These are phyloP conservation scores for Synergus japonicus DNA, from an alignment of 2,888 invertebrate species.

Conservation along the genomic window DNA sequence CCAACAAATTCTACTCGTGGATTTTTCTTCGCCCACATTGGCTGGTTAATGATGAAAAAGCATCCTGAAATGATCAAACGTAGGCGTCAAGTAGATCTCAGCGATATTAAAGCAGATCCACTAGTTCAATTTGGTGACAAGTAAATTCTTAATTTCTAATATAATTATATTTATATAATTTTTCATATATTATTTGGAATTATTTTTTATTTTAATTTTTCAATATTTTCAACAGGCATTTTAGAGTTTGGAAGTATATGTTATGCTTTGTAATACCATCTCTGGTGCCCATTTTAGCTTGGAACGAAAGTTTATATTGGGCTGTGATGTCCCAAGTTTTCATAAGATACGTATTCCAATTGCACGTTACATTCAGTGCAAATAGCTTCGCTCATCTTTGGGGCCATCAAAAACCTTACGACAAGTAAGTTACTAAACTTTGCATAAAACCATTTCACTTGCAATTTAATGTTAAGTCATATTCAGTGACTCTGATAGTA, in stretches of 20 bases:
- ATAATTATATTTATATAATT: background rate
- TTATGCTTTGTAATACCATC: conserved; percentile 81
- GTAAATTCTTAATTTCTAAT: conserved; percentile 74
- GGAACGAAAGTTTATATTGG: conserved; percentile 79
- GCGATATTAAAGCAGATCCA: conserved; percentile 88
- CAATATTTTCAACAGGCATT: conserved; percentile 72
- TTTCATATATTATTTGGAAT: background rate
- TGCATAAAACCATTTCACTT: background rate
- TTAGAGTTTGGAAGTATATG: conserved; percentile 78
- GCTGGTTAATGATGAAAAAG: conserved; percentile 94
- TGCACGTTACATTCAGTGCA: conserved; percentile 81
- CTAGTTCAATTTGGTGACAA: conserved; percentile 87
- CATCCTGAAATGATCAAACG: conserved; percentile 89
- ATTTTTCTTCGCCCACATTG: conserved; percentile 95
- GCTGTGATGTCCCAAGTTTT: conserved; percentile 78
- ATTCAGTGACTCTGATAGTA: background rate
- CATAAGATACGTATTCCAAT: conserved; percentile 77
- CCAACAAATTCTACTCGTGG: conserved; percentile 90
- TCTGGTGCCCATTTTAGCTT: conserved; percentile 79
- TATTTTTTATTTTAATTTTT: conserved; percentile 20
- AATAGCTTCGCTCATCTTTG: conserved; percentile 80
- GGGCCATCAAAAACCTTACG: conserved; percentile 64
- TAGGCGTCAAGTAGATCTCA: conserved; percentile 88
- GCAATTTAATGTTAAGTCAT: conserved; percentile 11
- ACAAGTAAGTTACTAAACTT: conserved; percentile 62